Evolutionary conservation across 2,888 invertebrate genomes (phyloP).

Genomic region (Arrhopalites spinosus): DNA sequence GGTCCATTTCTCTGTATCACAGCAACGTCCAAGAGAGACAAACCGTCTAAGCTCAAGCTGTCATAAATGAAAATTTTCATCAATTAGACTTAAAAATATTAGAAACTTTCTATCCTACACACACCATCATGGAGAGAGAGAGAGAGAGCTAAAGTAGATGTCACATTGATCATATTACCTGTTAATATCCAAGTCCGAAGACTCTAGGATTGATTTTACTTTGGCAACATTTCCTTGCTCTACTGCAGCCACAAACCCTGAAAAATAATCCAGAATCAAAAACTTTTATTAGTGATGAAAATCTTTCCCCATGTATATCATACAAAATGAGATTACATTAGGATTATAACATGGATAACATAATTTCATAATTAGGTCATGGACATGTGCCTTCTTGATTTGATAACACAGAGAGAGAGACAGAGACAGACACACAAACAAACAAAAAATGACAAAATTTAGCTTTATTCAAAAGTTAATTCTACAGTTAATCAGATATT

Average conservation of each 20-base stretch:
- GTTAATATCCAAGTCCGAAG: conserved; percentile 91
- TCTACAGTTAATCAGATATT: too few relatives aligned
- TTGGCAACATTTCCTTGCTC: conserved; percentile 94
- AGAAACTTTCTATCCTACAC: background rate
- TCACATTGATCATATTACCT: too few relatives aligned
- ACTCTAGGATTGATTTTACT: conserved; percentile 86
- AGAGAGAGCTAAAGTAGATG: too few relatives aligned
- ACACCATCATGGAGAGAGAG: too few relatives aligned
- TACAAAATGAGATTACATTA: too few relatives aligned
- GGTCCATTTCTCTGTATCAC: conserved; percentile 86
- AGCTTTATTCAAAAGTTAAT: too few relatives aligned
- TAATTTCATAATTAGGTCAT: background rate
- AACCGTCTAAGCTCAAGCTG: conserved; percentile 66
- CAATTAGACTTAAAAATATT: background rate
- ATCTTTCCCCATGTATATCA: background rate
- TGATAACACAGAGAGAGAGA: too few relatives aligned
- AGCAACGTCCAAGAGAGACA: conserved; percentile 91
- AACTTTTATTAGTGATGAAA: background rate
- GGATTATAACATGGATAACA: background rate
- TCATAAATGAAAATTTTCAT: conserved; percentile 16
- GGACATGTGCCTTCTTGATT: background rate
- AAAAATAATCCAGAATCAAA: conserved; percentile 27
- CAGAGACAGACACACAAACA: too few relatives aligned
- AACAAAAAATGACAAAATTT: too few relatives aligned
- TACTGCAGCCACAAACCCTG: conserved; percentile 92